phyloP scores from a whole-genome alignment of 2,113 vertebrate genomes.

The Strigops habroptila region DNA sequence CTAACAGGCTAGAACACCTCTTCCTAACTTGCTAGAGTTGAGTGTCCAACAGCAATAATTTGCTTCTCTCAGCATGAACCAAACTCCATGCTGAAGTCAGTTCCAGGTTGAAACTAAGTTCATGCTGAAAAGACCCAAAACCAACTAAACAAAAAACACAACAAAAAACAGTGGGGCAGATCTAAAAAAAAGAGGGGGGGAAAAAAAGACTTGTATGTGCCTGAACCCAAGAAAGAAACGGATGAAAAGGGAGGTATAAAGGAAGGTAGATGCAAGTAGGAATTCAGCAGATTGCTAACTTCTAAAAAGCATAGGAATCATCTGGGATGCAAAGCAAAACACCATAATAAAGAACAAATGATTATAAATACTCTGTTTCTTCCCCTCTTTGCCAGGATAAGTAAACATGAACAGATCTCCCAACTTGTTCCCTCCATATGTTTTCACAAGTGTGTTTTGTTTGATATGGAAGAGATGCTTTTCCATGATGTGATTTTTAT shows the following conservation, averaged over 20 bases:
- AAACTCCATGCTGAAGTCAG: background rate
- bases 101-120: background rate
- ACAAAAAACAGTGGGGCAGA: background rate
- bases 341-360: background rate
- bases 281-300: background rate
- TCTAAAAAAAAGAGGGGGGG: rapidly evolving
- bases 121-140: background rate
- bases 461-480: background rate
- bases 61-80: background rate
- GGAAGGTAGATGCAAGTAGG: background rate
- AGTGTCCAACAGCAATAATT: background rate
- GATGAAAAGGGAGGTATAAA: background rate
- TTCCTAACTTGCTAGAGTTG: background rate
- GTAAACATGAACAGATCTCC: background rate
- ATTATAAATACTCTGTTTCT: background rate
- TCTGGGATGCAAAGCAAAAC: background rate
- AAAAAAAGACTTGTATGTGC: background rate
- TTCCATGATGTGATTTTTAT: background rate
- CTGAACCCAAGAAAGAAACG: background rate
- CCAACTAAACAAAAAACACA: background rate
- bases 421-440: background rate
- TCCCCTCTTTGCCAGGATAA: background rate
- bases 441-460: background rate
- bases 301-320: background rate
- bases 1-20: background rate